Evolutionary conservation across 2,797 vertebrate genomes (phyloP).

Genomic region (Phaenicophaeus curvirostris): DNA sequence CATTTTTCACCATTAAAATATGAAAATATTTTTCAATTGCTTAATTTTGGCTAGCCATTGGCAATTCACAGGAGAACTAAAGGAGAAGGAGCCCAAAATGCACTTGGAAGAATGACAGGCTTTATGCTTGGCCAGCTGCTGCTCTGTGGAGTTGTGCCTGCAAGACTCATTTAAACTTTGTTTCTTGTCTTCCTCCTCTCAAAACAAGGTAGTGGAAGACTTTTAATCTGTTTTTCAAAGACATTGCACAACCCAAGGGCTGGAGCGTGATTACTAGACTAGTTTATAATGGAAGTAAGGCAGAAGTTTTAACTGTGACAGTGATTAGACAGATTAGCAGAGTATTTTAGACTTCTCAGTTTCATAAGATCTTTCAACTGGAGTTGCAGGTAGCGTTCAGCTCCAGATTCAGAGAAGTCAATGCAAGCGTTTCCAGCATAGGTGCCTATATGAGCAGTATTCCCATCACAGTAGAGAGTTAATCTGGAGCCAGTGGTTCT

Average conservation of each 20-base stretch:
- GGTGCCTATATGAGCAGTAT: background rate
- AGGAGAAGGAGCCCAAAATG: background rate
- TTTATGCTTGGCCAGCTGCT: constrained; percentile 15
- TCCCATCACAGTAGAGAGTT: background rate
- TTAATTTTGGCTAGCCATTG: constrained; percentile 16
- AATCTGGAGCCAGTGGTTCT: background rate
- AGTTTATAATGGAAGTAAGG: background rate
- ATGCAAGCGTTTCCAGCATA: background rate
- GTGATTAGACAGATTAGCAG: background rate
- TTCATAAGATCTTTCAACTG: background rate
- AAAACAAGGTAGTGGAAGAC: background rate
- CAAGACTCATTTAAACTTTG: background rate
- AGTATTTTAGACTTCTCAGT: background rate
- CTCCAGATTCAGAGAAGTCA: background rate
- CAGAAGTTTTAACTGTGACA: background rate
- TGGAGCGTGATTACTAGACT: background rate
- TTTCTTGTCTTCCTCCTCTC: background rate
- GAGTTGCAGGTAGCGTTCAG: background rate
- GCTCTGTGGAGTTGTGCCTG: background rate
- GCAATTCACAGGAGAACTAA: constrained; percentile 19
- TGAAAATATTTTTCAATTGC: background rate
- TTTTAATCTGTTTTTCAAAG: background rate
- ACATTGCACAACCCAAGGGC: background rate
- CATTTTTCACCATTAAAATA: constrained; percentile 43
- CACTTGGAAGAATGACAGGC: background rate